These are phyloP conservation scores for Nomada fucata DNA, from an alignment of 2,888 invertebrate genomes.

Conservation along the genomic window DNA sequence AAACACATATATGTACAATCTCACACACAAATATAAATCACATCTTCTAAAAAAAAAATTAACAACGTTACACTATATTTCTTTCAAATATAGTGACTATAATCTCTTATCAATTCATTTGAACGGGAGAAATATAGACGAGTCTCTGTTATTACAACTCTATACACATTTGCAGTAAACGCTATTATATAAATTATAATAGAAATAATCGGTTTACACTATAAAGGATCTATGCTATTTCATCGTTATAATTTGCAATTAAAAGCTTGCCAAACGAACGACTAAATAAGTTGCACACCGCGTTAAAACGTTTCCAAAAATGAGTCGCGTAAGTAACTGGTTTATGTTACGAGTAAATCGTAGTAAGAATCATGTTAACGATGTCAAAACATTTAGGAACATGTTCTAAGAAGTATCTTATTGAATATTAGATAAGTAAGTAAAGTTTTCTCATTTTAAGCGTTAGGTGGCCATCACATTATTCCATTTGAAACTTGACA, in stretches of 20 bases:
- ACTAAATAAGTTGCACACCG: conserved; percentile 28
- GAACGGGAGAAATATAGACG: conserved; percentile 25
- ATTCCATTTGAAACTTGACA: conserved; percentile 46
- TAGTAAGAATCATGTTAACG: conserved; percentile 3
- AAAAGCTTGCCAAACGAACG: conserved; percentile 1
- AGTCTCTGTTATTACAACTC: background rate
- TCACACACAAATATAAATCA: conserved; percentile 55
- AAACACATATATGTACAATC: conserved; percentile 55
- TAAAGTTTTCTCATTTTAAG: conserved; percentile 9
- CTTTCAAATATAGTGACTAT: conserved; percentile 17
- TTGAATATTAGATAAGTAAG: background rate
- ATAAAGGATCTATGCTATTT: conserved; percentile 13
- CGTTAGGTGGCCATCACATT: conserved; percentile 18
- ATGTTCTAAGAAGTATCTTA: conserved; percentile 20
- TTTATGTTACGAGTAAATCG: background rate
- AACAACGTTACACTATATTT: conserved; percentile 49
- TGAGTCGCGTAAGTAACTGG: conserved; percentile 2
- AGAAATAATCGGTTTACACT: conserved; percentile 11
- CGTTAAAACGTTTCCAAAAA: background rate
- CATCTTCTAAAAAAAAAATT: conserved; percentile 45
- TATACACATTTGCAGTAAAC: conserved; percentile 16
- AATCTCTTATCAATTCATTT: conserved; percentile 27
- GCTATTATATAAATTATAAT: conserved; percentile 22
- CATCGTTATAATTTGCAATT: conserved; percentile 20
- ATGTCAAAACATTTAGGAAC: conserved; percentile 40